Percentiles rank a stretch among this genome's conserved stretches.
These are phyloP conservation scores for Ophion costatus DNA, from an alignment of 2,888 invertebrate genomes.

Conservation along the genomic window DNA sequence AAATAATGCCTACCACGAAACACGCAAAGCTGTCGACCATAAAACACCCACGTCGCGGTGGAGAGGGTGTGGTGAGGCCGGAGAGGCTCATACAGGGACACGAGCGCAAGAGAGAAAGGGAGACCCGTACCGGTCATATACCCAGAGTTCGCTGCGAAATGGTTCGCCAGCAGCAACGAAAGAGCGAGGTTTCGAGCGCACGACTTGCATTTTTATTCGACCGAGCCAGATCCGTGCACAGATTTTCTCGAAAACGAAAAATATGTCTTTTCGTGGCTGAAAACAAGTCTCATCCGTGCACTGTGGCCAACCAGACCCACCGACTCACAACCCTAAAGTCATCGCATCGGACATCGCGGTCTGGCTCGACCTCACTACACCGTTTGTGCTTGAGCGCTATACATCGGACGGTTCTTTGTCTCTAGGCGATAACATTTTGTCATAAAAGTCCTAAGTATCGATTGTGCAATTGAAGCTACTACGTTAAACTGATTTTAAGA, in stretches of 20 bases:
- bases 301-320: slow-evolving; percentile 45
- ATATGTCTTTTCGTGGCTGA: slow-evolving; percentile 73
- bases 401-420: slow-evolving; percentile 14
- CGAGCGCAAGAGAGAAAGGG: slow-evolving; percentile 17
- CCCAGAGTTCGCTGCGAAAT: slow-evolving; percentile 25
- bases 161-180: slow-evolving; percentile 42
- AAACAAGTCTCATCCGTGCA: slow-evolving; percentile 69
- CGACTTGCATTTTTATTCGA: slow-evolving; percentile 82
- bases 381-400: neutral
- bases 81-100: slow-evolving; percentile 45
- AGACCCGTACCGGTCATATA: slow-evolving; percentile 41
- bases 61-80: slow-evolving; percentile 62
- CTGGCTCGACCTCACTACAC: slow-evolving; percentile 1
- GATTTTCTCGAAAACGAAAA: slow-evolving; percentile 79
- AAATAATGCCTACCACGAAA: slow-evolving; percentile 83
- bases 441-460: slow-evolving; percentile 19
- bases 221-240: slow-evolving; percentile 79
- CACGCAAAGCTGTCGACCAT: slow-evolving; percentile 82
- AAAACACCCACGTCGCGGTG: slow-evolving; percentile 80
- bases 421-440: slow-evolving; percentile 9
- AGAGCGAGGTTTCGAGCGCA: slow-evolving; percentile 77
- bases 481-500: slow-evolving; percentile 13
- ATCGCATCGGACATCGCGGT: slow-evolving; percentile 16
- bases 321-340: slow-evolving; percentile 29
- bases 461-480: slow-evolving; percentile 18